Conservation (phyloP, 1,140 invertebrate species). For the Anastatus disparis region DNA sequence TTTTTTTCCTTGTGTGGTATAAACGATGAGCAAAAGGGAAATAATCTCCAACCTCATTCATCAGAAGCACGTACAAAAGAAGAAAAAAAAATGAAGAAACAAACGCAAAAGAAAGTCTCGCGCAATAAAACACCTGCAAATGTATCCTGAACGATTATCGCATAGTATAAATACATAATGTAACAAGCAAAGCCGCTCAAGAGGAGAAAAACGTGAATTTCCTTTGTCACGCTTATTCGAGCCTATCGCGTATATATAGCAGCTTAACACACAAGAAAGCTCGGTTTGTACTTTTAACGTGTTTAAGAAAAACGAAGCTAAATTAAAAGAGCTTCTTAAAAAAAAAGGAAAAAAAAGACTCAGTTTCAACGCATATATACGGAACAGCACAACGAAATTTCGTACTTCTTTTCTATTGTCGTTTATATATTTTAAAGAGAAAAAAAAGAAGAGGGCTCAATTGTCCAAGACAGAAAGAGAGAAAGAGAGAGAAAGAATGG, state of each 20-base stretch:
- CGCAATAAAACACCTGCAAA: slow-evolving; percentile 9
- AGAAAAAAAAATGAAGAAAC: not conserved
- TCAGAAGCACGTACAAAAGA: not conserved
- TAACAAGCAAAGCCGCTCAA: too few relatives aligned
- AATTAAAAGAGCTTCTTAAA: not conserved
- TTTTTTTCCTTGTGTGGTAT: too few relatives aligned
- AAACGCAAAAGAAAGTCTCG: too few relatives aligned
- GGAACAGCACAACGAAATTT: not conserved
- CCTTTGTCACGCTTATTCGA: not conserved
- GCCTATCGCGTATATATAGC: too few relatives aligned
- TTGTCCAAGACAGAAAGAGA: too few relatives aligned
- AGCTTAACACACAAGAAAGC: too few relatives aligned
- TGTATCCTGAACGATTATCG: not conserved
- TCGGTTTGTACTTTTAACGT: too few relatives aligned
- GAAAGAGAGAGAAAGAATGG: not conserved
- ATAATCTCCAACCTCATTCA: not conserved
- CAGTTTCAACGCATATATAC: too few relatives aligned
- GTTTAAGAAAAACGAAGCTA: slow-evolving; percentile 1
- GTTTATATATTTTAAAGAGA: too few relatives aligned
- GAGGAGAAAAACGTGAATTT: slow-evolving; percentile 15
- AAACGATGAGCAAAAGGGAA: not conserved
- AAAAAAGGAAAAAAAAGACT: not conserved
- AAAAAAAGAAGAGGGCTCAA: too few relatives aligned
- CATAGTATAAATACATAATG: too few relatives aligned
- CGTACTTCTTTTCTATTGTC: not conserved